Evolutionary conservation across 2,888 invertebrate species (phyloP).

Genomic region (Cephus nigrinus): DNA sequence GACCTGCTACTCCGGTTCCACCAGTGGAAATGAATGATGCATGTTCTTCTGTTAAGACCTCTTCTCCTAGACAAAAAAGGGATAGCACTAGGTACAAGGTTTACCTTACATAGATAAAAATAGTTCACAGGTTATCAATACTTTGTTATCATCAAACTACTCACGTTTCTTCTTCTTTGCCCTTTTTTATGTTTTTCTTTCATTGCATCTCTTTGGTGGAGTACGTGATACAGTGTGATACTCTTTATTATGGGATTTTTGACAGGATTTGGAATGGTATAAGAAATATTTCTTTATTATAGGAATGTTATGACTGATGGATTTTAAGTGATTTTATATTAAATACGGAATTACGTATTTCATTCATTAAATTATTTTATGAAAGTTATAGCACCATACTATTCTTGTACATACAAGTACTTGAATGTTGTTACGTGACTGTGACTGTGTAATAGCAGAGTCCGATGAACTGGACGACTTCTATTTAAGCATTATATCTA

Average conservation of each 20-base stretch:
- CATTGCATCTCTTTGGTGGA: not conserved
- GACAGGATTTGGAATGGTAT: not conserved
- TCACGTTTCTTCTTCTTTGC: not conserved
- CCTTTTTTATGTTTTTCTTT: not conserved
- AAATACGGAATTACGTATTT: not conserved
- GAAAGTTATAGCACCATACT: not conserved
- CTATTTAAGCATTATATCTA: not conserved
- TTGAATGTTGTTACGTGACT: not conserved
- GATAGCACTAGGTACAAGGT: conserved; percentile 56
- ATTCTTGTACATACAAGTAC: not conserved
- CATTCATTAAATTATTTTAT: not conserved
- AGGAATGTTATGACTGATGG: not conserved
- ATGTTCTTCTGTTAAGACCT: conserved; percentile 12
- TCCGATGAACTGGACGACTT: not conserved
- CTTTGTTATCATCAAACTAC: not conserved
- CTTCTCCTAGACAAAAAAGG: conserved; percentile 36
- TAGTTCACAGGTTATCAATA: not conserved
- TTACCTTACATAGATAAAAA: conserved; percentile 32
- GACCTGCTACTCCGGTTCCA: conserved; percentile 26
- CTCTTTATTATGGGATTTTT: not conserved
- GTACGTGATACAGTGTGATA: not conserved
- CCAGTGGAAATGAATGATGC: conserved; percentile 37
- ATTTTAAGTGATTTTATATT: not conserved
- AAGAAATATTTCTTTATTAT: not conserved
- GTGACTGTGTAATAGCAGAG: not conserved